Base-by-base conservation (phyloP, 2,888 invertebrate genomes). In the Clistopyga incitator region DNA sequence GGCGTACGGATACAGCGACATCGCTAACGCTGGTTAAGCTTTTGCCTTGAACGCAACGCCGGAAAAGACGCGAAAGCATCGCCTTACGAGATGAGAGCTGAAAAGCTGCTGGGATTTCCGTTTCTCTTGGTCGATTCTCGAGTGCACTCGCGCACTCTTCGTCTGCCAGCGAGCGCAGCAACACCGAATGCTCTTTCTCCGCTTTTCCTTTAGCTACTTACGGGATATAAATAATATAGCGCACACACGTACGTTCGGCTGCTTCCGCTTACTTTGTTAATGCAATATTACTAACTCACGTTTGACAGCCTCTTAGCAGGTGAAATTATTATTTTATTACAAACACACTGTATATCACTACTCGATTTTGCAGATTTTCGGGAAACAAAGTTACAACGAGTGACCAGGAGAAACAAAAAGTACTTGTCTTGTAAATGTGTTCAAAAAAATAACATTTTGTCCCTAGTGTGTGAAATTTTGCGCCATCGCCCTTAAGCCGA, bases 91-190 rank as follows among this genome's bases (percentile, higher is more conserved):
- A 64, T 23, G 25, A 38, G 23, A 50, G 23, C 29, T 34, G 64
- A 75, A 59, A 72, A 42, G 45, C 59, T 47, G 18, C 61, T 29
- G 15, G 50, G 50, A 75, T 50, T 34, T 50, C 23, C 52, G 64
- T n/a, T 23, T 64, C 34, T 38, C 74, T 50, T 10, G 64, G 34
- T 23, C 8, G 34, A 50, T 64, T 34, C 38, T 18, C 38, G 42
- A 11, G 45, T 15, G 34, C n/a, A n/a, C 47, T 74, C 45, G 64
- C 18, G 18, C 38, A 20, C 38, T 64, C 13, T 64, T 11, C 18
- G 20, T 11, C 20, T 20, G 18, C 3, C 38, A 38, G 34, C 11
- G 50, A 34, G 34, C 20, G 56, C 29, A 45, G 45, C n/a, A 45
- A 59, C n/a, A 59, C 18, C 18, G 42, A 23, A n/a, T 29, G 45